These are phyloP conservation scores for Todiramphus chloris DNA, from an alignment of 2,113 vertebrate species.

Conservation along the genomic window DNA sequence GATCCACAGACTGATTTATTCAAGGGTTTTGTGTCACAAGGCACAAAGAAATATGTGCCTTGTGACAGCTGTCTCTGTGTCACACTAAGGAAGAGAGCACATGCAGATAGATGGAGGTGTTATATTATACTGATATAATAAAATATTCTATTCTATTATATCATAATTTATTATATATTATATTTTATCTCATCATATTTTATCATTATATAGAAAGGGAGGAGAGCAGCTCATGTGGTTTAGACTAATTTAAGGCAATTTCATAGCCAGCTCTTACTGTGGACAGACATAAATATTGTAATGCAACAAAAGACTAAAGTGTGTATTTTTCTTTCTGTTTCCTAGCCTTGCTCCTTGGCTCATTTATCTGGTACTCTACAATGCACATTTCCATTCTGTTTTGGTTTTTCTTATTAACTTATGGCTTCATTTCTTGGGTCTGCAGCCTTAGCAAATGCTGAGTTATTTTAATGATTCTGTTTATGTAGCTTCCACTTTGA, in stretches of 20 bases:
- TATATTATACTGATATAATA: not conserved
- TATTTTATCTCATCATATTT: too few species aligned
- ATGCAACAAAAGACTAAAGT: not conserved
- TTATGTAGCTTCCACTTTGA: not conserved
- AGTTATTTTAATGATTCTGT: not conserved
- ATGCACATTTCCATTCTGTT: not conserved
- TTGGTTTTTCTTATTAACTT: not conserved
- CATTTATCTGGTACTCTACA: not conserved
- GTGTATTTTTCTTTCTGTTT: not conserved
- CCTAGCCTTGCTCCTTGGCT: not conserved
- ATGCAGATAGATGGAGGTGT: not conserved
- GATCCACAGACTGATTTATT: not conserved
- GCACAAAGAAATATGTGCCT: not conserved
- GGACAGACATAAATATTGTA: not conserved
- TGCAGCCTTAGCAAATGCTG: not conserved
- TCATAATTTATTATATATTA: too few species aligned
- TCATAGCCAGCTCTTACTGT: not conserved
- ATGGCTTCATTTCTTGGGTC: not conserved
- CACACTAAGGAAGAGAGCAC: not conserved
- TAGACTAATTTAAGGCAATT: not conserved
- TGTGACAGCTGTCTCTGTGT: not conserved
- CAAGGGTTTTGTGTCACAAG: not conserved
- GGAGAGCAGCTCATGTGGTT: not conserved
- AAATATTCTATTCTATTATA: too few species aligned
- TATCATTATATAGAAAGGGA: not conserved